These are phyloP conservation scores for Agriotes lineatus DNA, from an alignment of 2,888 invertebrate species.

Conservation along the genomic window DNA sequence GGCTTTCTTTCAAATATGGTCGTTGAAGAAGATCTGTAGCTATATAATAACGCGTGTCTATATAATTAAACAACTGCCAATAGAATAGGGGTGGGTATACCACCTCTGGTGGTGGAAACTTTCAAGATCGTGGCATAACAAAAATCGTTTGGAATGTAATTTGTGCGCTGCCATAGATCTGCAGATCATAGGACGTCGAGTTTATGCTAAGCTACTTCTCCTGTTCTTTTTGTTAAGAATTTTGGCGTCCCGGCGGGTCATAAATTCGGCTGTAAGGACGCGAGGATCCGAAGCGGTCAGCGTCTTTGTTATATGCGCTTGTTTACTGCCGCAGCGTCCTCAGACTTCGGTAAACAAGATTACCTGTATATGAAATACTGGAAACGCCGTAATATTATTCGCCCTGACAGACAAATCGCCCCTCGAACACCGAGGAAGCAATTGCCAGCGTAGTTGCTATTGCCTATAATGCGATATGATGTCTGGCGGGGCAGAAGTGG, in stretches of 20 bases:
- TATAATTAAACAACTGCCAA: no score
- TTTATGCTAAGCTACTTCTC: constrained; percentile 2
- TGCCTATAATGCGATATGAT: background rate
- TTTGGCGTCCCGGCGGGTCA: constrained; percentile 24
- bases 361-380: constrained; percentile 32
- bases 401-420: constrained; percentile 1
- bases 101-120: no score
- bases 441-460: constrained; percentile 6
- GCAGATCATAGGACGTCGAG: background rate
- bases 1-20: no score
- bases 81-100: no score
- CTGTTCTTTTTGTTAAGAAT: constrained; percentile 24
- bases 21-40: no score
- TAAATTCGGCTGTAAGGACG: constrained; percentile 26
- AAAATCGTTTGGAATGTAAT: background rate
- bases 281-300: constrained; percentile 32
- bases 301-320: constrained; percentile 32
- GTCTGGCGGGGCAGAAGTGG: background rate
- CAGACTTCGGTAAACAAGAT: constrained; percentile 25
- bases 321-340: constrained; percentile 23
- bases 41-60: no score
- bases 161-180: background rate
- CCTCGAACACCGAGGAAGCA: constrained; percentile 6
- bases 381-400: constrained; percentile 3
- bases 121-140: no score